Percentiles rank a stretch among this genome's conserved stretches.
phyloP scores from a whole-genome alignment of 2,888 invertebrate species.

The Thera obeliscata region DNA sequence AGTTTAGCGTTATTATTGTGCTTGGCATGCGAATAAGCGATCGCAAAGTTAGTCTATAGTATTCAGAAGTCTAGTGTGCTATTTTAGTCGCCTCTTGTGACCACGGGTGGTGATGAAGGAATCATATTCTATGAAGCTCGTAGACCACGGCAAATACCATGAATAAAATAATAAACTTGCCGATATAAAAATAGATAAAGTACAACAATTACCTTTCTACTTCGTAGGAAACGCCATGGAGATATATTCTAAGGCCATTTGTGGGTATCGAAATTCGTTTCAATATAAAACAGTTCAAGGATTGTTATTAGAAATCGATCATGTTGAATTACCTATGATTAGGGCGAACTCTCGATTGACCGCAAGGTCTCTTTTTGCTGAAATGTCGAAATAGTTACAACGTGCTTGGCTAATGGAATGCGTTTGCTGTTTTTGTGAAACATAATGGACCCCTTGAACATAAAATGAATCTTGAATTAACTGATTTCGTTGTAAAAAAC shows the following conservation, averaged over 20 bases:
- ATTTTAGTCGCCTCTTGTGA: too few species aligned
- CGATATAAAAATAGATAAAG: slow-evolving; percentile 4
- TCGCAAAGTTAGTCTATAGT: too few species aligned
- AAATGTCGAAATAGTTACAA: slow-evolving; percentile 61
- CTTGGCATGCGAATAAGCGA: too few species aligned
- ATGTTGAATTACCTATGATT: slow-evolving; percentile 64
- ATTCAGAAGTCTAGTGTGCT: too few species aligned
- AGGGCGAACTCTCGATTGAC: slow-evolving; percentile 65
- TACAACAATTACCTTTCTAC: slow-evolving; percentile 22
- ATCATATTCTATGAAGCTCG: too few species aligned
- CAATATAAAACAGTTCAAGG: slow-evolving; percentile 56
- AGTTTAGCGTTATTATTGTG: too few species aligned
- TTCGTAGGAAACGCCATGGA: slow-evolving; percentile 27
- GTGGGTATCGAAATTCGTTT: slow-evolving; percentile 25
- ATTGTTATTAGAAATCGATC: slow-evolving; percentile 69
- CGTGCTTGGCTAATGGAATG: slow-evolving; percentile 53
- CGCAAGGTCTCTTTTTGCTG: slow-evolving; percentile 75
- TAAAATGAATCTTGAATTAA: not conserved
- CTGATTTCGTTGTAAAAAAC: too few species aligned
- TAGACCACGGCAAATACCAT: too few species aligned
- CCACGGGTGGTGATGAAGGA: too few species aligned
- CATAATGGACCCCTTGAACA: not conserved
- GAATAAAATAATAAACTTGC: not conserved
- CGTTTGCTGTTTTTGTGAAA: slow-evolving; percentile 34
- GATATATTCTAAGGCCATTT: slow-evolving; percentile 21